Evolutionary conservation across 2,797 vertebrate species (phyloP).

Genomic region (Gallinago stenura): DNA sequence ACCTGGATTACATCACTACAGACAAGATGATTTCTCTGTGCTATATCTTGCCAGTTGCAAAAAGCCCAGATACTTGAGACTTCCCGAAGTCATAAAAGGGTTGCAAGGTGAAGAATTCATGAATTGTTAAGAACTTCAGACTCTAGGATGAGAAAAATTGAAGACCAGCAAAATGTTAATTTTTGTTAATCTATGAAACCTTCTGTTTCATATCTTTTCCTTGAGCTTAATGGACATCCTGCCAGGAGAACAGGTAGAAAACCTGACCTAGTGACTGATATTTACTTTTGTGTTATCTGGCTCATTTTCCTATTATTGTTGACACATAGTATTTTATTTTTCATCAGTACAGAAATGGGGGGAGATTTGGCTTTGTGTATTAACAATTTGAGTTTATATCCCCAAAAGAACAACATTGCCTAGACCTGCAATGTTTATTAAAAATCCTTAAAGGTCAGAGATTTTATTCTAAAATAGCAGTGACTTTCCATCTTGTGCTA

Average conservation of each 20-base stretch:
- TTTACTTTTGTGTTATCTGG: not conserved
- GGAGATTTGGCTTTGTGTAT: not conserved
- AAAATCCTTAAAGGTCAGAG: constrained; percentile 16
- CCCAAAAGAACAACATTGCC: not conserved
- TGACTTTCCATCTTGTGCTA: not conserved
- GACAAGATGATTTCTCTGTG: not conserved
- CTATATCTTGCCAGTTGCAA: not conserved
- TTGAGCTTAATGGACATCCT: not conserved
- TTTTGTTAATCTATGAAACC: not conserved
- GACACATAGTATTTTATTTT: not conserved
- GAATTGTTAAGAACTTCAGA: not conserved
- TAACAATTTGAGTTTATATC: not conserved
- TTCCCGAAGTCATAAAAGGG: not conserved
- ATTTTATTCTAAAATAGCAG: not conserved
- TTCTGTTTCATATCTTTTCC: not conserved
- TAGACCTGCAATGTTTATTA: not conserved
- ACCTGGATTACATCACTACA: not conserved
- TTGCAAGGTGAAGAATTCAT: not conserved
- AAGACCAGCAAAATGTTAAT: not conserved
- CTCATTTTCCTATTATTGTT: not conserved
- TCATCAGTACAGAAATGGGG: not conserved
- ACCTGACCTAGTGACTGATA: not conserved
- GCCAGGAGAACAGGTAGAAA: not conserved
- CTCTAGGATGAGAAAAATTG: not conserved
- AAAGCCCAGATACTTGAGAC: not conserved